Conservation (phyloP, 2,888 invertebrate genomes). For the Seladonia tumulorum region DNA sequence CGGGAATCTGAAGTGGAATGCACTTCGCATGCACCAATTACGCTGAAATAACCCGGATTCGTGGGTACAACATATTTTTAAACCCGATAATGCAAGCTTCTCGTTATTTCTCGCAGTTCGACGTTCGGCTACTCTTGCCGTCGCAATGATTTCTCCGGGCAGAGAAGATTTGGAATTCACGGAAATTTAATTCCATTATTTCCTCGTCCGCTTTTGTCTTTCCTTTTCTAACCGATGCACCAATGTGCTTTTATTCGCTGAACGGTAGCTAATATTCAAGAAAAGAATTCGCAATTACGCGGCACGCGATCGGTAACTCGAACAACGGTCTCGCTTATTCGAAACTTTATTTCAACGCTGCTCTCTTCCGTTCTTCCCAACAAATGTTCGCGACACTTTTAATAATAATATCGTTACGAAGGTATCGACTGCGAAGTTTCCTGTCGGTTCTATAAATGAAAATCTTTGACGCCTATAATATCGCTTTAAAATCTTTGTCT, state of each 20-base stretch:
- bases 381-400: conserved; percentile 2
- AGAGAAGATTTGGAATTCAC: background rate
- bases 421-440: conserved; percentile 1
- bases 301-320: background rate
- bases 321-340: background rate
- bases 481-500: no score
- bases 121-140: background rate
- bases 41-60: background rate
- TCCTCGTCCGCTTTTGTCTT: background rate
- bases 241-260: background rate
- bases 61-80: background rate
- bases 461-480: conserved; percentile 4
- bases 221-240: background rate
- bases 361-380: background rate
- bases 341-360: conserved; percentile 5
- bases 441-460: conserved; percentile 4
- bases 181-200: background rate
- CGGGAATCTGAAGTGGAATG: conserved; percentile 25
- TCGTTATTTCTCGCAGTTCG: background rate
- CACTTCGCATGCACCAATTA: conserved; percentile 15
- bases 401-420: conserved; percentile 19
- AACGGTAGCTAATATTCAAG: background rate
- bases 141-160: background rate
- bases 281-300: conserved; percentile 11
- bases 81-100: background rate